Evolutionary conservation across 2,888 invertebrate genomes (phyloP).

Genomic region (Pseudococcus longispinus): DNA sequence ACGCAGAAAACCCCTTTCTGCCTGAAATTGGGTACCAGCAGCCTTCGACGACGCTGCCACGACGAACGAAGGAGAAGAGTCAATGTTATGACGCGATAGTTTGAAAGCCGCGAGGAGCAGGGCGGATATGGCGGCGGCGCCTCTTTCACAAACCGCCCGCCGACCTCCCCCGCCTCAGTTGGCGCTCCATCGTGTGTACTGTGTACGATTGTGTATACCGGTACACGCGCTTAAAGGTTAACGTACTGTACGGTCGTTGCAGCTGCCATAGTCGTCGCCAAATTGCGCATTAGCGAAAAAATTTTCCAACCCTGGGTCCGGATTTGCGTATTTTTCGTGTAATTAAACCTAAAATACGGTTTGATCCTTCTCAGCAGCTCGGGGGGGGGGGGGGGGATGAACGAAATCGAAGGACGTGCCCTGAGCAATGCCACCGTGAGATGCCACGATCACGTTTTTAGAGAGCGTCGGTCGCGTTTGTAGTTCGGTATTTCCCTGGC

Average conservation of each 20-base stretch:
- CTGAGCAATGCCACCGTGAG: not conserved
- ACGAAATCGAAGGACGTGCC: not conserved
- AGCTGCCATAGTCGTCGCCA: not conserved
- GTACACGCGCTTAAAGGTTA: conserved; percentile 56
- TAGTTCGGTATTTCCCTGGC: not conserved
- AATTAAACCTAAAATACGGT: not conserved
- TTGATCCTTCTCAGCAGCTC: not conserved
- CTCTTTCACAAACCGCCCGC: not conserved
- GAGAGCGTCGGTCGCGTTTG: not conserved
- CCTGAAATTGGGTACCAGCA: not conserved
- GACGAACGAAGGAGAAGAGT: not conserved
- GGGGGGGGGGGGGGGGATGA: too few relatives aligned
- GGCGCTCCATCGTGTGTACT: conserved; percentile 52
- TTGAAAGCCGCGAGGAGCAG: conserved; percentile 31
- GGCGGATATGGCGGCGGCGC: conserved; percentile 55
- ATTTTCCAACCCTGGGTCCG: not conserved
- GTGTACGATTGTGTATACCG: conserved; percentile 17
- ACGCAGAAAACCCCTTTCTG: not conserved
- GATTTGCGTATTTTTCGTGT: not conserved
- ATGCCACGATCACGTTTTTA: not conserved
- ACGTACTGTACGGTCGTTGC: conserved; percentile 50
- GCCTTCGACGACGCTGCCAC: not conserved
- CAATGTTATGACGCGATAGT: not conserved
- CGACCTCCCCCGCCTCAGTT: conserved; percentile 58
- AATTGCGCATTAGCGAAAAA: not conserved